Base-by-base conservation (phyloP, 2,888 invertebrate genomes). In the Lithophane socia region DNA sequence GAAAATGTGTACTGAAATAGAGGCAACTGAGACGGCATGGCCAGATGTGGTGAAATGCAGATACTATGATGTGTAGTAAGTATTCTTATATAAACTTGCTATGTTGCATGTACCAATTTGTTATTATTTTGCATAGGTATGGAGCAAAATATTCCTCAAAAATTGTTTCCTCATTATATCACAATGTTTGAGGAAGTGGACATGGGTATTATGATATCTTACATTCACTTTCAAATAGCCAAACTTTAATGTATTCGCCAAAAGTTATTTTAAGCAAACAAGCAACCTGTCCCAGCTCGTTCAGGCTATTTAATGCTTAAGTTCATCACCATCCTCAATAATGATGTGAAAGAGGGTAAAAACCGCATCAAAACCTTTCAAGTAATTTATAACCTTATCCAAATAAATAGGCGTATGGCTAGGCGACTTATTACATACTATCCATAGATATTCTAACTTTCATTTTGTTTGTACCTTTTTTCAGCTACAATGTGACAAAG, bases 41-140 rank as follows among this genome's bases (percentile, higher is more conserved):
- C 98, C 98, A 3, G 96, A 97, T 70, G 93, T 97, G 29, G 92
- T 97, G 73, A 96, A 97, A 80, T 97, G 97, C 85, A 97, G 97
- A 92, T 97, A 97, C 91, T 97, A 98, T 95, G 98, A 98, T 90
- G 96, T 98, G 79, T 97, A 98, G 98, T 98, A 94, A 97, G 97
- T 97, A 92, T 64, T 29, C 8, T 49, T 70, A 65, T 71, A n/a
- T 12, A 18, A 18, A 44, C 21, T 29, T 77, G 3, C 13, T n/a
- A 12, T 56, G 13, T 24, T n/a, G 7, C 1, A 10, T n/a, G 47
- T 78, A 58, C 21, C 16, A 44, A 44, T 54, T 49, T 44, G 24
- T 73, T 52, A 56, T 37, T 63, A 24, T 24, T 56, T 44, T 54
- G 9, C 3, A 16, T 54, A 54, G 44, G 7, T 12, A n/a, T 47